Percentiles rank a stretch among this genome's conserved stretches.
These are phyloP conservation scores for Ardeotis arabs DNA, from an alignment of 2,113 vertebrate species.

Conservation along the genomic window DNA sequence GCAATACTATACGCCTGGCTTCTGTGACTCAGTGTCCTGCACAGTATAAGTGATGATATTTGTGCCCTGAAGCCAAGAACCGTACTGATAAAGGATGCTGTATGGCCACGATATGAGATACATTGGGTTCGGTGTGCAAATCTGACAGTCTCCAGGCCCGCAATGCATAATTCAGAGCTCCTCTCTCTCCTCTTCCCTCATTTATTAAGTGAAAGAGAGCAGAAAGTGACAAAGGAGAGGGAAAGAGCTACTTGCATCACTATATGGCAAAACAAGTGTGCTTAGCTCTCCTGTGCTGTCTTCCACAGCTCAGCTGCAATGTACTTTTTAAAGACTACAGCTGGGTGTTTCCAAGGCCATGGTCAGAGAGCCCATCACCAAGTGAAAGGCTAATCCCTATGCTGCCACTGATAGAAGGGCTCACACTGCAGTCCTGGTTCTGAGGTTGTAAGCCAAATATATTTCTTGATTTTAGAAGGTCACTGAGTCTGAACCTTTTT, in stretches of 20 bases:
- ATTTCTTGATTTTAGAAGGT: not conserved
- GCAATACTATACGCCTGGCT: not conserved
- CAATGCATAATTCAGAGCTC: not conserved
- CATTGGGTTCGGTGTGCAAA: not conserved
- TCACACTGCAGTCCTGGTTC: not conserved
- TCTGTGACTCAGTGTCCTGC: not conserved
- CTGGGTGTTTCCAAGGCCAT: not conserved
- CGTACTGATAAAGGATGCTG: not conserved
- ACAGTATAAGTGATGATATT: rapidly evolving
- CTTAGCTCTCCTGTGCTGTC: not conserved
- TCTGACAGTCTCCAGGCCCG: not conserved
- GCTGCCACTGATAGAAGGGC: not conserved
- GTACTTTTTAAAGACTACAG: not conserved
- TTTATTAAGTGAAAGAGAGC: not conserved
- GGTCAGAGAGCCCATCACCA: not conserved
- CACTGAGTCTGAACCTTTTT: not conserved
- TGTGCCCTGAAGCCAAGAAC: not conserved
- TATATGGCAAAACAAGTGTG: not conserved
- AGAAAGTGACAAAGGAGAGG: not conserved
- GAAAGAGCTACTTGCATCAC: not conserved
- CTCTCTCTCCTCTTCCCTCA: not conserved
- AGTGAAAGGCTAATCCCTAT: not conserved
- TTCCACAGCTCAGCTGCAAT: not conserved
- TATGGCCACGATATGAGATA: rapidly evolving
- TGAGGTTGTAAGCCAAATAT: not conserved